phyloP scores from a whole-genome alignment of 2,797 vertebrate genomes.

The Cynopterus sphinx region DNA sequence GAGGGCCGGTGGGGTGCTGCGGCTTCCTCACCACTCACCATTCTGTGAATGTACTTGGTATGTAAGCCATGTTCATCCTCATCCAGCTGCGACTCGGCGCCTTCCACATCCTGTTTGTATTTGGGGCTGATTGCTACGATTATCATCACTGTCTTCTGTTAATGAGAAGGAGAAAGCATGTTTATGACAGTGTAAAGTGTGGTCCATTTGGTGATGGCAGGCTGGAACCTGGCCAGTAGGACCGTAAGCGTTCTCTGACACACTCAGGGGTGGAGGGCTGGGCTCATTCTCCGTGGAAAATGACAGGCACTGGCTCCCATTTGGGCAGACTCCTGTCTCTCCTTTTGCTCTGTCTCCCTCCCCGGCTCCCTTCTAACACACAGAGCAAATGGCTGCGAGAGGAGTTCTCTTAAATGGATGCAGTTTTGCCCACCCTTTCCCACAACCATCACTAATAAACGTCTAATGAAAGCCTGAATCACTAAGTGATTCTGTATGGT shows the following conservation, averaged over 20 bases:
- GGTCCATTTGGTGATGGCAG: constrained; percentile 77
- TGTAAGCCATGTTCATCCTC: constrained; percentile 95
- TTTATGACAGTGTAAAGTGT: constrained; percentile 79
- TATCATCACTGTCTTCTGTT: constrained; percentile 96
- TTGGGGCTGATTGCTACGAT: constrained; percentile 97
- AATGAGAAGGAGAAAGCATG: constrained; percentile 82
- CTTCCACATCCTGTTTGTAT: constrained; percentile 96
- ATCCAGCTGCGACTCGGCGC: constrained; percentile 88
- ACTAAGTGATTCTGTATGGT: background rate
- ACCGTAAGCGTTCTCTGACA: constrained; percentile 77
- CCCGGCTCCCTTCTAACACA: background rate
- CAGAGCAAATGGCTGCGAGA: background rate
- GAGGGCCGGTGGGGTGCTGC: constrained; percentile 53
- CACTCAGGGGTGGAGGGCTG: constrained; percentile 69
- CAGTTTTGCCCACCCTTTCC: background rate
- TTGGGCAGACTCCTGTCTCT: background rate
- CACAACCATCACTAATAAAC: background rate
- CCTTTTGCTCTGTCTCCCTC: background rate
- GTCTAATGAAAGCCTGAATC: background rate
- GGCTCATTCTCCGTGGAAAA: constrained; percentile 75
- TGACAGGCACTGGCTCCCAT: constrained; percentile 64
- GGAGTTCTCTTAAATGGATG: background rate
- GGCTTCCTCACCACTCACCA: constrained; percentile 87
- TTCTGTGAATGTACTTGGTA: constrained; percentile 97
- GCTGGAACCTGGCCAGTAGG: constrained; percentile 83